Conservation (phyloP, 2,113 vertebrate species). For the Ceratotherium simum region DNA sequence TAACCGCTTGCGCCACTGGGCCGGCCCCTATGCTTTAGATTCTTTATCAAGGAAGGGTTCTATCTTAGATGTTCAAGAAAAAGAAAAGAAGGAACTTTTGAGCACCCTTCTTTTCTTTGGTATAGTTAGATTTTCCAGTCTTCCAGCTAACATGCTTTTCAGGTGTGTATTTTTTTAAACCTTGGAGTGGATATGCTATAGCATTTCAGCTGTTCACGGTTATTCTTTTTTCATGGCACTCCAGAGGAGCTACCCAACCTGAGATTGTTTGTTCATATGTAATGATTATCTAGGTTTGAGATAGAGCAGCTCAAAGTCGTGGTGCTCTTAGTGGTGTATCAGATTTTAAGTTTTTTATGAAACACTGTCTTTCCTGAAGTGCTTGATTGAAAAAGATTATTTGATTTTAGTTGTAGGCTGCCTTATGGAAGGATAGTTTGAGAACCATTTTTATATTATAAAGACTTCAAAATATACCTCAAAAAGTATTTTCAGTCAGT, state of each 20-base stretch:
- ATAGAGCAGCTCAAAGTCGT: background rate
- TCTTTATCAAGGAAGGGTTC: background rate
- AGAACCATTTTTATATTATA: background rate
- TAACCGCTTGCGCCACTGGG: too few species aligned
- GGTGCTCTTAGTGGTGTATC: background rate
- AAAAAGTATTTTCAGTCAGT: background rate
- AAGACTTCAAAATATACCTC: constrained; percentile 30
- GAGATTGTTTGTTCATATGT: background rate
- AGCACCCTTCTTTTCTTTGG: background rate
- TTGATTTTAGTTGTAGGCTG: background rate
- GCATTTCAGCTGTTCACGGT: background rate
- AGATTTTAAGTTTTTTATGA: background rate
- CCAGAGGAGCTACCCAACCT: background rate
- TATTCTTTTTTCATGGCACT: background rate
- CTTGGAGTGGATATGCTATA: background rate
- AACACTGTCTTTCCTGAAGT: background rate
- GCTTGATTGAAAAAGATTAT: background rate
- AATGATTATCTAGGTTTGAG: background rate
- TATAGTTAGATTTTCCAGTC: background rate
- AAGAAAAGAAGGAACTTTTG: constrained; percentile 13
- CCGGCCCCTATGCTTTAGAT: background rate
- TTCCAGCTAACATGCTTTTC: background rate
- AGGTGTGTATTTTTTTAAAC: background rate
- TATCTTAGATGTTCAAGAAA: background rate
- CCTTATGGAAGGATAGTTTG: background rate